Evolutionary conservation across 2,888 invertebrate genomes (phyloP), one percentile per base, ranked within the genome.

Genomic region (Cyclophora punctaria): DNA sequence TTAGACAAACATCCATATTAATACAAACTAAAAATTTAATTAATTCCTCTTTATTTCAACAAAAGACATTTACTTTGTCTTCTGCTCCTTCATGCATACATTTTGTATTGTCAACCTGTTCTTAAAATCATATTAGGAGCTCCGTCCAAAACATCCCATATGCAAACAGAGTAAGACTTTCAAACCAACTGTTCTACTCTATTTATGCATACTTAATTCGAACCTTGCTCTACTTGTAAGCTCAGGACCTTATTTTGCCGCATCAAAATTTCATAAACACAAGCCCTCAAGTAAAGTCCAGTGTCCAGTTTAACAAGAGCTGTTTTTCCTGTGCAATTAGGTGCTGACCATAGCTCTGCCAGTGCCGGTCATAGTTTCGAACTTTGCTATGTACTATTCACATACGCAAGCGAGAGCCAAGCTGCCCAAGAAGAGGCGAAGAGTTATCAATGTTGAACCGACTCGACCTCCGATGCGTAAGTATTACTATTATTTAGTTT

Each of bases 341-440:
- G 89, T 89, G 71, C 91, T 99, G 71, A 99, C 98, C 78, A 98
- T 99, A 89, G 99, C 99, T 73, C 92, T 99, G 75, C 99, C 99
- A 64, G 98, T 99, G 72, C 98, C 99, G 67, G 99, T 99, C 84
- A 99, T 99, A 78, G 99, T 99, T 64, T 98, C 97, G 86, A 99
- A 99, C 91, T 99, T 99, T 88, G 96, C 96, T 73, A 96, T 96
- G 96, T 96, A 96, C 89, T 96, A 96, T 89, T 96, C 96, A 67
- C 96, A 96, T 86, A 96, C 96, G 70, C 95, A 98, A 92, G 99
- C 99, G 61, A 91, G 99, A 73, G 98, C 98, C 57, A 99, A 99
- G 89, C 92, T 99, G 84, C 99, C 99, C 59, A 99, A 99, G 91
- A 98, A 98, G 90, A 90, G 99, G 63, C 92, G 99, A 87, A 92